A percentile compares a stretch with the other conserved stretches of the same genome.
These are phyloP conservation scores for Lucifuga dentata DNA, from an alignment of 2,113 vertebrate genomes.

Conservation along the genomic window DNA sequence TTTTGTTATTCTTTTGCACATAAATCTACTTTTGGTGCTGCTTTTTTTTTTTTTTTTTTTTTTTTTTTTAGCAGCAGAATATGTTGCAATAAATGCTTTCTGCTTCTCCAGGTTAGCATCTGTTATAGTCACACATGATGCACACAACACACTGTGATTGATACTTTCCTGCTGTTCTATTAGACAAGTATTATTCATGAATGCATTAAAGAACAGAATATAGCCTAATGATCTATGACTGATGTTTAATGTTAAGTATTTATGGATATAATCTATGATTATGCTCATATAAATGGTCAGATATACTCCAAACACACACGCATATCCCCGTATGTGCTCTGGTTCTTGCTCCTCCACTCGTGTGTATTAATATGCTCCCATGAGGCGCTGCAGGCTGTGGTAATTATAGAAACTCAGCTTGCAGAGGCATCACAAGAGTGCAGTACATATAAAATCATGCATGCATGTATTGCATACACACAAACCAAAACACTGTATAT, in stretches of 20 bases:
- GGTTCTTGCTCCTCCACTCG: constrained; percentile 75
- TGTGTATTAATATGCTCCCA: constrained; percentile 82
- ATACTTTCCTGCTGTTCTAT: not conserved
- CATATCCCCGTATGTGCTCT: constrained; percentile 33
- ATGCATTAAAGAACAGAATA: not conserved
- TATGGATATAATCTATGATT: no score
- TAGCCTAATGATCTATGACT: constrained; percentile 4
- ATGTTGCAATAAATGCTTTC: no score
- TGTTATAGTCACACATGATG: not conserved
- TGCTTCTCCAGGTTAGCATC: no score
- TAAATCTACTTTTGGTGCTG: no score
- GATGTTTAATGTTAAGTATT: not conserved
- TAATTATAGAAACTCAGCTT: constrained; percentile 80
- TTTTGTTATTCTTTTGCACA: no score
- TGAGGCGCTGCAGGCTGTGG: constrained; percentile 79
- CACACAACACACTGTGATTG: not conserved
- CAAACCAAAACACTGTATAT: constrained; percentile 10
- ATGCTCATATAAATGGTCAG: constrained; percentile 22
- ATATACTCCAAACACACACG: constrained; percentile 16
- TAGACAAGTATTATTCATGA: not conserved
- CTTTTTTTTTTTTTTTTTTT: no score
- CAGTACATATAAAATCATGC: constrained; percentile 59
- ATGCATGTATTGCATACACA: constrained; percentile 30
- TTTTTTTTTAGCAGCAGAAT: no score
- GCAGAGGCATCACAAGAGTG: constrained; percentile 66